phyloP scores from a whole-genome alignment of 1,140 invertebrate genomes.

The Penaeus vannamei region DNA sequence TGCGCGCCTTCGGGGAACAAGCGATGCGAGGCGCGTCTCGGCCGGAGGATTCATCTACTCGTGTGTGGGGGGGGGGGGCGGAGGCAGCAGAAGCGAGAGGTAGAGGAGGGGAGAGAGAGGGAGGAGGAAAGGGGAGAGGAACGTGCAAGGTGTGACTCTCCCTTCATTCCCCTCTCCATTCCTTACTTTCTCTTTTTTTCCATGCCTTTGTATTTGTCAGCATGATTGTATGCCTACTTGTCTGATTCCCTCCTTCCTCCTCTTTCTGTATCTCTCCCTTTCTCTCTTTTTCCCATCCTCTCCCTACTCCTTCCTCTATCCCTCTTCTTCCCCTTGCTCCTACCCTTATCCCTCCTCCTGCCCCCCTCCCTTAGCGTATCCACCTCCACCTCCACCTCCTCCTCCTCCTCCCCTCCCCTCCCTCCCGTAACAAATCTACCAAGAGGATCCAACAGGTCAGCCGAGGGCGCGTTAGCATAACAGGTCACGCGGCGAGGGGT shows the following conservation, averaged over 20 bases:
- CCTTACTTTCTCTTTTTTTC: constrained; percentile 11
- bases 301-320: not conserved
- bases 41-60: too few relatives aligned
- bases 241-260: not conserved
- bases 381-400: not conserved
- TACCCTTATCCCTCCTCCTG: not conserved
- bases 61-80: not conserved
- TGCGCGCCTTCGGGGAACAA: too few relatives aligned
- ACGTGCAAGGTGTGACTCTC: not conserved
- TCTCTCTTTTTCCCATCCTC: constrained; percentile 1
- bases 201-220: not conserved
- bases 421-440: too few relatives aligned
- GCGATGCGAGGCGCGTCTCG: too few relatives aligned
- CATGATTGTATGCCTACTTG: not conserved
- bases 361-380: not conserved
- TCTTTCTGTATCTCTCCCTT: not conserved
- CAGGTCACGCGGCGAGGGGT: too few relatives aligned
- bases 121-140: not conserved
- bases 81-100: not conserved
- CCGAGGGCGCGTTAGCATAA: too few relatives aligned
- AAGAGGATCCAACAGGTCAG: too few relatives aligned
- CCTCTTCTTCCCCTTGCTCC: not conserved
- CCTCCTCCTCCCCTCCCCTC: too few relatives aligned
- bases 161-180: not conserved
- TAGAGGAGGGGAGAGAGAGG: not conserved